phyloP scores from a whole-genome alignment of 2,888 invertebrate genomes.

The Acleris holmiana region DNA sequence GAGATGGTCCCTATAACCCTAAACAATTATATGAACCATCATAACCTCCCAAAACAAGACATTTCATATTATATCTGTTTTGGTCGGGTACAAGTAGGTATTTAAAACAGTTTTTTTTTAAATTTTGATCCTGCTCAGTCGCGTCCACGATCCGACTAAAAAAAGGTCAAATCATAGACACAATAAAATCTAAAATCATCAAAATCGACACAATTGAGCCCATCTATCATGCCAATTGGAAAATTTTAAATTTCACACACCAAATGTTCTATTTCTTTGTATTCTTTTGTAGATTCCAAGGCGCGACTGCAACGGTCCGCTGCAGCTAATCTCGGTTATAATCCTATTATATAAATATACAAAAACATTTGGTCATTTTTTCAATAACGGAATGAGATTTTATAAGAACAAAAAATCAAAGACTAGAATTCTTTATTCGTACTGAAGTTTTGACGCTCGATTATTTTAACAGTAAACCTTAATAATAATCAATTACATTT shows the following conservation, averaged over 20 bases:
- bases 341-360: constrained; percentile 65
- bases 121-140: constrained; percentile 49
- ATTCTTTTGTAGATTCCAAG: constrained; percentile 41
- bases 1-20: background rate
- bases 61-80: background rate
- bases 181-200: constrained; percentile 65
- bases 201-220: constrained; percentile 69
- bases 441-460: constrained; percentile 51
- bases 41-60: background rate
- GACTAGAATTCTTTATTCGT: constrained; percentile 58
- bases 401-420: constrained; percentile 38
- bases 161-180: constrained; percentile 41
- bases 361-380: constrained; percentile 70
- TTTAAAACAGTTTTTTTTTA: constrained; percentile 26
- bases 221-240: constrained; percentile 54
- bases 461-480: constrained; percentile 38
- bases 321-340: constrained; percentile 49
- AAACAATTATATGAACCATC: too few relatives aligned
- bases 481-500: constrained; percentile 14
- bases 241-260: constrained; percentile 59
- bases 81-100: background rate
- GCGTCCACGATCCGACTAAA: constrained; percentile 39
- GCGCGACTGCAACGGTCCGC: constrained; percentile 45
- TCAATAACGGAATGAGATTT: constrained; percentile 55
- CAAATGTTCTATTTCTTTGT: constrained; percentile 37